A percentile compares a stretch with the other conserved stretches of the same genome.
Evolutionary conservation across 2,113 vertebrate species (phyloP).

Genomic region (Calidris pygmaea): DNA sequence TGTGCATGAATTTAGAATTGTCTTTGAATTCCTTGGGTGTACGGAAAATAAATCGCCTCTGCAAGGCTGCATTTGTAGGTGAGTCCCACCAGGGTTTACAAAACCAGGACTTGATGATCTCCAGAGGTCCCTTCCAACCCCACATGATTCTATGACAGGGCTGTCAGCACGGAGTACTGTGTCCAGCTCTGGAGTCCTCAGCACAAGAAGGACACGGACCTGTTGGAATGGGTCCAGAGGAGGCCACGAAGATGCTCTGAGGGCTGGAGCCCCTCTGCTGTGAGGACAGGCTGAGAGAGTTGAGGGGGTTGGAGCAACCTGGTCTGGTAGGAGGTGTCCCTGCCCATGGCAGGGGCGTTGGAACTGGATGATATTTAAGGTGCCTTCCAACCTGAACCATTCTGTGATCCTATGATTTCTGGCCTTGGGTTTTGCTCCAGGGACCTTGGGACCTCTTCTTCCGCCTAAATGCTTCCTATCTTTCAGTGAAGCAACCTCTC

Average conservation of each 20-base stretch:
- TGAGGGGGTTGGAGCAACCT: no score
- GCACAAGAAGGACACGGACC: not conserved
- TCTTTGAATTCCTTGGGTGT: not conserved
- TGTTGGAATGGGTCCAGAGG: not conserved
- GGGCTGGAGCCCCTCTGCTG: not conserved
- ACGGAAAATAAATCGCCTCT: not conserved
- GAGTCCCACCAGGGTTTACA: not conserved
- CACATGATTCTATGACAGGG: not conserved
- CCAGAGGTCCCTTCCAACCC: no score
- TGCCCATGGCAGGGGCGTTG: no score
- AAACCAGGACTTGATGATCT: not conserved
- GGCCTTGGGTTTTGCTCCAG: not conserved
- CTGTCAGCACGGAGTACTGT: not conserved
- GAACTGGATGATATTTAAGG: no score
- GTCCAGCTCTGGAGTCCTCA: not conserved
- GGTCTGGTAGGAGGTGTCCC: no score
- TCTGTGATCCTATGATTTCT: not conserved
- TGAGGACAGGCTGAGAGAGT: not conserved
- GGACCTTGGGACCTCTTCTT: accelerated
- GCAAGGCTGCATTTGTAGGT: not conserved
- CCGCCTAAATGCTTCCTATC: not conserved
- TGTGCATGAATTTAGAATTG: not conserved
- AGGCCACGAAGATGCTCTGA: not conserved
- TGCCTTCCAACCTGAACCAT: no score
- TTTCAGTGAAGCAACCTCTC: not conserved